Conservation (phyloP, 37 sponge, comb jelly and placozoan species). For the Mnemiopsis leidyi region DNA sequence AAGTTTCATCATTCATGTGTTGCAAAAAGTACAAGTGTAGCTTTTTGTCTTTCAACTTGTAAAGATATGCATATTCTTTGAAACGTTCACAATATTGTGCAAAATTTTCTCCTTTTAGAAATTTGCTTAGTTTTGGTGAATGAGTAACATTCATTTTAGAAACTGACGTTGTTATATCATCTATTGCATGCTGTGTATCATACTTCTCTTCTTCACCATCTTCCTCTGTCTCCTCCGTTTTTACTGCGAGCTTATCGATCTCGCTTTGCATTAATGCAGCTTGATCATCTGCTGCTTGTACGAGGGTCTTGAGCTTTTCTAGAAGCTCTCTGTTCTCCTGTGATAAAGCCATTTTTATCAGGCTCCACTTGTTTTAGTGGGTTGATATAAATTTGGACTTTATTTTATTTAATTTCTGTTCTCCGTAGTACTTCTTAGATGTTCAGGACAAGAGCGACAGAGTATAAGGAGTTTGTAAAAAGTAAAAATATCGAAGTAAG, state of each 20-base stretch:
- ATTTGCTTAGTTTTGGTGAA: neutral
- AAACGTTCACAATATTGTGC: neutral
- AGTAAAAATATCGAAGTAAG: too few relatives aligned
- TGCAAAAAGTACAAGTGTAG: neutral
- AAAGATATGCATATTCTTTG: neutral
- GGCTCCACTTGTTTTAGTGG: conserved; percentile 50
- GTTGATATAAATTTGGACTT: too few relatives aligned
- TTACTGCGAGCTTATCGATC: neutral
- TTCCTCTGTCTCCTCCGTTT: neutral
- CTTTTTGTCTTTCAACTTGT: neutral
- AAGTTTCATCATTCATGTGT: neutral
- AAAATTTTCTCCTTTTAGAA: neutral
- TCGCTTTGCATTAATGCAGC: neutral
- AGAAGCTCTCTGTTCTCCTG: neutral
- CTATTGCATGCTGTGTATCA: neutral
- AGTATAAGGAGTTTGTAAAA: too few relatives aligned
- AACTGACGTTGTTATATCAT: neutral
- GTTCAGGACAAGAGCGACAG: too few relatives aligned
- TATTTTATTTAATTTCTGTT: too few relatives aligned
- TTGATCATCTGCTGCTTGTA: neutral
- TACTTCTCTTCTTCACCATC: neutral
- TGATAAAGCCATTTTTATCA: neutral
- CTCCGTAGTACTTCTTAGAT: too few relatives aligned
- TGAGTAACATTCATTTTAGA: neutral
- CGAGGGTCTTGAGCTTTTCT: neutral